Base-by-base conservation (phyloP, 2,113 vertebrate genomes). In the Onychorhynchus coronatus region DNA sequence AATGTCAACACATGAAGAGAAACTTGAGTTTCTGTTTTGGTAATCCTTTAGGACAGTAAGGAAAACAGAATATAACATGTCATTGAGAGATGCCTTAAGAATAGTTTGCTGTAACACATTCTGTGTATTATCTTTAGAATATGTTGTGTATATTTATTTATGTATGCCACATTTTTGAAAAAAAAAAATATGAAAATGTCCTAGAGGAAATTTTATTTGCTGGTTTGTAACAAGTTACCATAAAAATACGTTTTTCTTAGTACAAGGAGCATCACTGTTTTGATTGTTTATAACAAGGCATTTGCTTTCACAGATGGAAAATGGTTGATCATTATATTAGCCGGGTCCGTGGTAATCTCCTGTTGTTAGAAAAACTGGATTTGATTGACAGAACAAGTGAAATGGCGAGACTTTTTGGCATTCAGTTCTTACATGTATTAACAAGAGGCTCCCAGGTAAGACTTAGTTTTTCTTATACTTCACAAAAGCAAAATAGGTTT, bases 361-460 rank as follows among this genome's bases (percentile, higher is more conserved):
- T 99, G 92, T 98, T 99, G 65, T 98, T 99, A 87, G 98, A 99
- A 66, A 99, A 99, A 95, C 96, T 99, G 37, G 99, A 99, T 97
- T 95, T 99, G 92, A 98, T 99, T 85, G 99, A 99, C 94, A 99
- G 99, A 96, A 99, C 99, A 94, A 99, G 99, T 93, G 99, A 99
- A 98, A 98, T 99, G 97, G 99, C 99, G 2, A 97, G 99, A 63
- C 97, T 99, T 72, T 99, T 99, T 97, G 99, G 99, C 56, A 99
- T 99, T 97, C 99, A 99, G 96, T 99, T 99, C 97, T 98, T 98
- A 88, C 99, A 99, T 78, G 99, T 99, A 44, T 97, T 99, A 89
- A 99, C 99, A 83, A 98, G 99, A 91, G 99, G 99, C 25, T 99
- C 99, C 65, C 98, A 98, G 98, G 98, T 98, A 97, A 97, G 93